Evolutionary conservation across 2,113 vertebrate species (phyloP), one percentile per base, ranked within the genome.

Genomic region (Psilopsiagon aurifrons): DNA sequence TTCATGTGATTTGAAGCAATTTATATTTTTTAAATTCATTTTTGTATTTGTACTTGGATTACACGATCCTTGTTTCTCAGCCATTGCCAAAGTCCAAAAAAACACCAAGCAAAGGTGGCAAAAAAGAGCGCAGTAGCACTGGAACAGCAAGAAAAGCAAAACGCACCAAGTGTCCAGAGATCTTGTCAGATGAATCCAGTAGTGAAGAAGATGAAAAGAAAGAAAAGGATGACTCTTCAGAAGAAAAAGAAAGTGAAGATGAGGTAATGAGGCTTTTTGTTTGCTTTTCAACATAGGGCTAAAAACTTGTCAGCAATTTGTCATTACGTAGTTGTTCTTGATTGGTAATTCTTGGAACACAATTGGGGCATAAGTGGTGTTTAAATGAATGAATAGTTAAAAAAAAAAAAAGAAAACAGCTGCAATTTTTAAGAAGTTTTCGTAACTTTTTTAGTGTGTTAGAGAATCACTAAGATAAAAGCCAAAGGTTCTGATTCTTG

Each of bases 151-250:
- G 98, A 59, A 99, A 99, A 95, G 98, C 97, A 83, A 99, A 98
- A 86, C 88, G 95, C 7, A 98, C 98, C 86, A 99, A 99, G 93
- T 99, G 98, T 94, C 99, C 98, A 83, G 99, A 99, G 82, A 99
- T 99, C 68, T 98, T 99, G 86, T 99, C 98, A 81, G 98, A 98
- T 97, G 99, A 99, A 91, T 99, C 99, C 22, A 99, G 99, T 96
- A 99, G 98, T 69, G 99, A 99, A 44, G 98, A 98, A 83, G 98
- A 98, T 64, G 98, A 98, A 23, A 98, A 98, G 43, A 98, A 99
- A 6, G 98, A 98, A 43, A 98, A 98, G 62, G 98, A 98, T 39
- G 98, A 98, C 64, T 98, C 98, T 74, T 98, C 98, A 33, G 98
- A 98, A 73, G 98, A 98, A 92, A 98, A 98, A 35, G 98, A 98